Base-by-base conservation (phyloP, 2,113 vertebrate genomes). In the Psammodynastes pulverulentus region DNA sequence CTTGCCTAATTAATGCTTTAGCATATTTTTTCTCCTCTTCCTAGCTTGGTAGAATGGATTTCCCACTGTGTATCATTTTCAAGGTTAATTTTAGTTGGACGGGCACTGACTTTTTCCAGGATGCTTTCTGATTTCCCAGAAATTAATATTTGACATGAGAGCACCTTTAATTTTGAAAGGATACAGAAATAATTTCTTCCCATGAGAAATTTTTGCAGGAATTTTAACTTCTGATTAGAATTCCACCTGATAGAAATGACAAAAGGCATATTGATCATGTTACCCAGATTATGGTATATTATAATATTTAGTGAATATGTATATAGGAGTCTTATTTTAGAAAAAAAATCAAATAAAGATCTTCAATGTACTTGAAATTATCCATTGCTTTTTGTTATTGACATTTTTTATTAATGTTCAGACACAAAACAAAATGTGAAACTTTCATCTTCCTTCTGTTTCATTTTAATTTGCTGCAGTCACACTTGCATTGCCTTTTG, bases 11-110 rank as follows among this genome's bases (percentile, higher is more conserved):
- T 19, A 91, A 92, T 84, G 85, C 1, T 49, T 45, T 90, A 29
- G 86, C 89, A 13, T 53, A 0, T 51, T 91, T 58, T 24, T 89
- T 93, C 46, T 0, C 4, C 0, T 93, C 92, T 93, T 93, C 13
- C 67, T 84, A 67, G 90, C 91, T 93, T 91, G 52, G 0, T 0
- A 0, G 93, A 89, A 53, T 43, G 58, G 3, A 46, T 84, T 92
- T 94, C 96, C 95, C 89, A 43, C 95, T 86, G 95, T 1, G 96
- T 53, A 87, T 92, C 93, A 96, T 96, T 96, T 94, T 91, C 88
- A 0, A 90, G 43, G 89, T 94, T 95, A 94, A 94, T 94, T 95
- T 95, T 88, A 84, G 24, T 84, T 79, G 72, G 15, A 43, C 3
- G 7, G 72, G 34, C n/a, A 39, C 34, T 79, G 72, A 19, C 34